Evolutionary conservation across 2,797 vertebrate genomes (phyloP), one percentile per base, ranked within the genome.

Genomic region (Poeciliopsis infans): DNA sequence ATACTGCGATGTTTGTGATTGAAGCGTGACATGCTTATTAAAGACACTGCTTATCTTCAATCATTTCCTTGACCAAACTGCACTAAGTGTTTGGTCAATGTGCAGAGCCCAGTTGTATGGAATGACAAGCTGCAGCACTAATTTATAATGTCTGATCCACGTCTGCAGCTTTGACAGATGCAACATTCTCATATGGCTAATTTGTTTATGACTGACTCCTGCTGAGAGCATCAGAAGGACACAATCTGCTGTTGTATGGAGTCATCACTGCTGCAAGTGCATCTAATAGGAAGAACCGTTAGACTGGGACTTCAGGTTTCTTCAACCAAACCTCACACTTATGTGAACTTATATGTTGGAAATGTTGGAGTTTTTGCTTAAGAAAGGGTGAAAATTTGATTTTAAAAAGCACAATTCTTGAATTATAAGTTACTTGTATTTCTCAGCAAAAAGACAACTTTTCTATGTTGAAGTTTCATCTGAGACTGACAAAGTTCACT

Each of bases 121-220:
- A 15, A n/a, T 43, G 25, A 43, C 1, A 5, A 28, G 68, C 15
- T 70, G 53, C 41, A 57, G 68, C 47, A 66, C 41, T 70, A 13
- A 70, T 70, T 31, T 77, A 47, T 20, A 46, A 20, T 31, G 11
- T 31, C 20, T 16, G 45, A 43, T 20, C 39, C 10, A 25, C 1
- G 20, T 66, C 28, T 77, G 7, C 57, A 46, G 10, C 15, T 0
- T 53, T 72, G 39, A 66, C n/a, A 70, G 41, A 70, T 41, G 25
- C 41, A 16, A n/a, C 23, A 16, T n/a, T n/a, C 23, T 69, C n/a
- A 43, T 45, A 23, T 75, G 25, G 72, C 31, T 82, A 73, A 85
- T 76, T 95, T 95, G 86, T 89, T 83, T 41, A 69, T 88, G 31
- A 57, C 95, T 96, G 80, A 93, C 96, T 82, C 90, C 87, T 68